Conservation (phyloP, 92 coral and sea anemone species). For the Galaxea fascicularis region DNA sequence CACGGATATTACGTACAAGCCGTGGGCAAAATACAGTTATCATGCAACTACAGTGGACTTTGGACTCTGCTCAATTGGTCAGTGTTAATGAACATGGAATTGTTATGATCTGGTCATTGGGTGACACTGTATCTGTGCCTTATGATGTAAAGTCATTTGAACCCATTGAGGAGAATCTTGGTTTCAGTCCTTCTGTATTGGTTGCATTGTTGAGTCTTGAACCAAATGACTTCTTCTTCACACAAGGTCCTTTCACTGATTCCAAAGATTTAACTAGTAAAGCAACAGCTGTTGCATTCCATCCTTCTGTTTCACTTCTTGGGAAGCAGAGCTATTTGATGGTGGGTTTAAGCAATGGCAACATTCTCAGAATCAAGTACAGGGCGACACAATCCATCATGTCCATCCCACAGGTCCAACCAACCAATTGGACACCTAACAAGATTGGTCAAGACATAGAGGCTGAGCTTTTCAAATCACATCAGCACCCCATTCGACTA, state of each 20-base stretch:
- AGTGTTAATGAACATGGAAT: slow-evolving; percentile 71
- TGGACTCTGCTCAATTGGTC: slow-evolving; percentile 67
- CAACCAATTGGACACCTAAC: slow-evolving; percentile 37
- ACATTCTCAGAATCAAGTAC: slow-evolving; percentile 69
- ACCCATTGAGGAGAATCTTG: slow-evolving; percentile 71
- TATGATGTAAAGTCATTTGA: slow-evolving; percentile 82
- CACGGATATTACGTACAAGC: slow-evolving; percentile 75
- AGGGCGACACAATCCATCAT: not conserved
- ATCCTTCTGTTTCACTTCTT: slow-evolving; percentile 76
- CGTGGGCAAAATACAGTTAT: slow-evolving; percentile 63
- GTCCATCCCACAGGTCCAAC: slow-evolving; percentile 40
- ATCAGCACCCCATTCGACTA: slow-evolving; percentile 62
- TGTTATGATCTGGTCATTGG: slow-evolving; percentile 76
- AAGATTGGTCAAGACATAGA: slow-evolving; percentile 69
- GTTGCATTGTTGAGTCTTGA: slow-evolving; percentile 49
- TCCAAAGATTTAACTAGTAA: slow-evolving; percentile 45
- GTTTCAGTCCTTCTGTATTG: slow-evolving; percentile 67
- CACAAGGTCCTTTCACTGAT: slow-evolving; percentile 69
- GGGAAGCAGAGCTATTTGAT: slow-evolving; percentile 73
- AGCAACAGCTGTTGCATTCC: slow-evolving; percentile 66
- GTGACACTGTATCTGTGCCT: slow-evolving; percentile 57
- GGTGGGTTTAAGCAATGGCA: slow-evolving; percentile 79
- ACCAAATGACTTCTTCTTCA: slow-evolving; percentile 62
- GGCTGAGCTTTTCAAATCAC: slow-evolving; percentile 85
- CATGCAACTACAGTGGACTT: slow-evolving; percentile 70